Evolutionary conservation across 2,888 invertebrate species (phyloP).

Genomic region (Nebria brevicollis): DNA sequence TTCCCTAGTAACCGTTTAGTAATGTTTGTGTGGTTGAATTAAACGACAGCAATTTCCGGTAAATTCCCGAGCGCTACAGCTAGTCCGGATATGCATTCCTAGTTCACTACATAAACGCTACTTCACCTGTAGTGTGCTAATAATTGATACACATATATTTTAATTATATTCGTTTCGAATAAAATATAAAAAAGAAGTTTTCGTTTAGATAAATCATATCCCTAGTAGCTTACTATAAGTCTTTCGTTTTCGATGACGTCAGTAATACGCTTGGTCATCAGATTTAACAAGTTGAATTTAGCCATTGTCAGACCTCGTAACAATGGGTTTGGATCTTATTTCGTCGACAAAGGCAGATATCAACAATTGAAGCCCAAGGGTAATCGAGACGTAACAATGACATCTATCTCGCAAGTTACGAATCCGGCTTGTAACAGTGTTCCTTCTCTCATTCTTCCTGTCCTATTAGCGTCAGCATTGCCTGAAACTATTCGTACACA

Average conservation of each 20-base stretch:
- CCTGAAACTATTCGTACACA: conserved; percentile 3
- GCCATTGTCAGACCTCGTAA: conserved; percentile 22
- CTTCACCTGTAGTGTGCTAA: neutral
- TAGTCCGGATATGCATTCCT: conserved; percentile 27
- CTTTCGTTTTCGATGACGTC: neutral
- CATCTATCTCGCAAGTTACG: conserved; percentile 53
- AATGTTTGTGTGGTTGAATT: conserved; percentile 30
- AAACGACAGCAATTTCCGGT: conserved; percentile 34
- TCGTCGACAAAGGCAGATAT: conserved; percentile 57
- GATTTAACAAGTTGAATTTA: conserved; percentile 37
- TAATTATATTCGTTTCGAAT: no score
- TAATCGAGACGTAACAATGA: conserved; percentile 59
- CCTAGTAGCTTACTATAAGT: neutral
- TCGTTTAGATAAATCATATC: no score
- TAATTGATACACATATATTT: no score
- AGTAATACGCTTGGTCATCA: conserved; percentile 9
- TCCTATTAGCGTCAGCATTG: neutral
- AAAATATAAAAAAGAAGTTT: no score
- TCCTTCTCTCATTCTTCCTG: conserved; percentile 7
- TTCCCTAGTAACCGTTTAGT: conserved; percentile 14
- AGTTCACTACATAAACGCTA: conserved; percentile 2
- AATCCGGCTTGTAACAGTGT: conserved; percentile 6
- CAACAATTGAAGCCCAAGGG: conserved; percentile 61
- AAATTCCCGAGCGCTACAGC: conserved; percentile 13
- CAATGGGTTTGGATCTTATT: conserved; percentile 53